A percentile compares a stretch with the other conserved stretches of the same genome.
Conservation (phyloP, 2,797 vertebrate genomes). For the Mus caroli region DNA sequence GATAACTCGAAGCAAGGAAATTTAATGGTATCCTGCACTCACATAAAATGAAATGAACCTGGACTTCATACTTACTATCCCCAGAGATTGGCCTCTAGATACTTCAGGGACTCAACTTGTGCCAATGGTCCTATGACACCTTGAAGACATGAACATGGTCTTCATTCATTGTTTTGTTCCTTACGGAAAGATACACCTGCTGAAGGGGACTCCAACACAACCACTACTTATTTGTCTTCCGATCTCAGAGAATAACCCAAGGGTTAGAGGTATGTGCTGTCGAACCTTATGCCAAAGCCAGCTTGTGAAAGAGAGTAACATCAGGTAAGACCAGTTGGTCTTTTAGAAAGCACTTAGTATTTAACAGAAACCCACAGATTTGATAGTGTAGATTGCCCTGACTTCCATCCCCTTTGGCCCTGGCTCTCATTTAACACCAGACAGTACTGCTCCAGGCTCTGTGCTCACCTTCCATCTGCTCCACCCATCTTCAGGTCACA, state of each 20-base stretch:
- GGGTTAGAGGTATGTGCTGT: background rate
- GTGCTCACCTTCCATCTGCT: background rate
- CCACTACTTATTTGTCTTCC: background rate
- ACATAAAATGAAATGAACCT: background rate
- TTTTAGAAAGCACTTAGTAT: background rate
- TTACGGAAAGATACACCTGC: background rate
- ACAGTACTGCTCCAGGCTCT: background rate
- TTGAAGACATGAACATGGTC: background rate
- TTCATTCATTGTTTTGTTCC: background rate
- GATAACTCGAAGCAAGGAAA: background rate
- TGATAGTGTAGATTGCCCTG: background rate
- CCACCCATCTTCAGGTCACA: background rate
- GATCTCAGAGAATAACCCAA: background rate
- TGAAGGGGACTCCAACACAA: background rate
- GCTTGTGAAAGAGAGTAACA: background rate
- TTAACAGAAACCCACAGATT: background rate
- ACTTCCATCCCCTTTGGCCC: background rate
- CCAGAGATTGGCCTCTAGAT: background rate
- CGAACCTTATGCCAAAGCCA: background rate
- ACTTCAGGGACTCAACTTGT: background rate
- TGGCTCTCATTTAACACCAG: background rate
- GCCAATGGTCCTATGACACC: background rate
- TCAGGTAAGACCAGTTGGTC: background rate
- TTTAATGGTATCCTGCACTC: background rate
- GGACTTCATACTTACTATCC: background rate